Evolutionary conservation across 2,113 vertebrate genomes (phyloP).

Genomic region (Gila orcuttii): DNA sequence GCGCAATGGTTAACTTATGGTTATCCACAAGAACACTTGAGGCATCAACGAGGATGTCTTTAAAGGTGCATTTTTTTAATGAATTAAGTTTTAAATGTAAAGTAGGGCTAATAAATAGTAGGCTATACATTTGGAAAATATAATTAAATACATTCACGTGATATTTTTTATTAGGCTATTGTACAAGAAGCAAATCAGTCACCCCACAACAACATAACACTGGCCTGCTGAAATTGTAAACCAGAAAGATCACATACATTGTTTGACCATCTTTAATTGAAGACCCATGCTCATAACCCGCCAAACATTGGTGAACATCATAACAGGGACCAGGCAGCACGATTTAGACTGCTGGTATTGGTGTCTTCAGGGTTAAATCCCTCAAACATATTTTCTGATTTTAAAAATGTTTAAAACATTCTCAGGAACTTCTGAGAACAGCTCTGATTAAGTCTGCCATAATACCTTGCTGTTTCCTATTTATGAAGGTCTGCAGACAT

Average conservation of each 20-base stretch:
- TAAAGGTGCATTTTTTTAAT: neutral
- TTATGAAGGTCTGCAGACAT: constrained; percentile 67
- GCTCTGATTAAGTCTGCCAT: neutral
- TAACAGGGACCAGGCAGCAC: neutral
- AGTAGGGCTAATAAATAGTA: neutral
- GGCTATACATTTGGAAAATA: neutral
- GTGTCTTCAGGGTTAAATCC: neutral
- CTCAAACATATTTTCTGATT: neutral
- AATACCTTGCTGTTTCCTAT: neutral
- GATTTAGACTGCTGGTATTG: neutral
- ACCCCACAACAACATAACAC: neutral
- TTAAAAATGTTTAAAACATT: neutral
- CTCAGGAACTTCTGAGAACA: neutral
- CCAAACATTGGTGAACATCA: neutral
- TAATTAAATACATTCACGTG: neutral
- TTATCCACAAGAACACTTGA: neutral
- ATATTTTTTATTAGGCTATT: neutral
- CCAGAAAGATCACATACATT: neutral
- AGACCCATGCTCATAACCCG: neutral
- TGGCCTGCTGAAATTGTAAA: neutral
- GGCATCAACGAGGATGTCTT: neutral
- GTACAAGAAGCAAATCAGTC: neutral
- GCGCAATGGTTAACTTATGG: neutral
- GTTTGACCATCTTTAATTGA: neutral
- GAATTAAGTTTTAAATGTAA: too few species aligned